Conservation (phyloP, 2,888 invertebrate species). For the Neocrepidodera transversa region DNA sequence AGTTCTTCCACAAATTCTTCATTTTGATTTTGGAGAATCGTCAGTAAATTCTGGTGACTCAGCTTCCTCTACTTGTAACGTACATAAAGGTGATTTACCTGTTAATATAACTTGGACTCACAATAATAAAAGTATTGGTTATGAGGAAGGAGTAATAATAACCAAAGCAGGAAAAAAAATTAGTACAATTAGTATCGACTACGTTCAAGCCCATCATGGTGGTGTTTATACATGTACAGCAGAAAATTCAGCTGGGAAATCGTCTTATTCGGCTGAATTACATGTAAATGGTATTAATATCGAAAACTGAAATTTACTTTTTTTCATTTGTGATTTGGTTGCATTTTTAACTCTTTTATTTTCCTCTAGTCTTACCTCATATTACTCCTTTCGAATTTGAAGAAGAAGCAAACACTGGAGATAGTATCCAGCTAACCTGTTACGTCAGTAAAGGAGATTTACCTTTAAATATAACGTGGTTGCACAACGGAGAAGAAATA, state of each 20-base stretch:
- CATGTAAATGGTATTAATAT: conserved; percentile 70
- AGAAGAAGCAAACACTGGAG: conserved; percentile 70
- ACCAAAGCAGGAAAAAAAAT: conserved; percentile 61
- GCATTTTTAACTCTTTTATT: no score
- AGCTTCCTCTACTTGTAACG: conserved; percentile 72
- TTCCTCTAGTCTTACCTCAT: conserved; percentile 14
- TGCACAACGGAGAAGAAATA: conserved; percentile 40
- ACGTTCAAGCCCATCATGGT: conserved; percentile 70
- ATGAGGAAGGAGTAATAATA: conserved; percentile 54
- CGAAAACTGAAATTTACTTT: neutral
- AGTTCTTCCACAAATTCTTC: conserved; percentile 64
- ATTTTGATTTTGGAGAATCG: conserved; percentile 65
- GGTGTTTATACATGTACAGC: conserved; percentile 82
- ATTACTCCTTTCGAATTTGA: conserved; percentile 64
- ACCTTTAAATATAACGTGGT: conserved; percentile 71
- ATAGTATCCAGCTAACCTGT: conserved; percentile 73
- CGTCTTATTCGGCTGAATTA: conserved; percentile 66
- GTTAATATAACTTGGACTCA: conserved; percentile 70
- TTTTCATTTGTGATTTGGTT: no score
- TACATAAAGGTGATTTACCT: conserved; percentile 75
- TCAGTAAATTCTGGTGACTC: conserved; percentile 72
- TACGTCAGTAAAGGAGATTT: conserved; percentile 75
- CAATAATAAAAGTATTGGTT: conserved; percentile 60
- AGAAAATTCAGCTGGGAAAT: conserved; percentile 71
- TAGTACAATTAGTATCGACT: conserved; percentile 69